Evolutionary conservation across 2,113 vertebrate species (phyloP).

Genomic region (Odontophorus gujanensis): DNA sequence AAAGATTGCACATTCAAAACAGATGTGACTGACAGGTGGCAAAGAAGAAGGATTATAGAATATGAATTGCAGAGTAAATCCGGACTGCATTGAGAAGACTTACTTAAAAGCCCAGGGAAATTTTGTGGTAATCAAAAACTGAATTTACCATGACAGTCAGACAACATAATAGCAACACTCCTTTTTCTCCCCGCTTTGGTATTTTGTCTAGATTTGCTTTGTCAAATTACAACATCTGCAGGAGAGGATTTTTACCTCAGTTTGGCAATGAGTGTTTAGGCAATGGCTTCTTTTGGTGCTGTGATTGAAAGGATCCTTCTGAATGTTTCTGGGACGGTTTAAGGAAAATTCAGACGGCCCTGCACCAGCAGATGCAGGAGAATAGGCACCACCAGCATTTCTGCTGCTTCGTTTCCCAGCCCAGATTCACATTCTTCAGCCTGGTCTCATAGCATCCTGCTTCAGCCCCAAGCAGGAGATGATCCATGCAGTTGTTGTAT

Average conservation of each 20-base stretch:
- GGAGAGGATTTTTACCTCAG: neutral
- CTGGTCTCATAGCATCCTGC: neutral
- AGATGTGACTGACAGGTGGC: slow-evolving; percentile 7
- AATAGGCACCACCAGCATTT: fast-evolving
- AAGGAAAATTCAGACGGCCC: neutral
- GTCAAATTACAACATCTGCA: neutral
- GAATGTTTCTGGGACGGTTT: neutral
- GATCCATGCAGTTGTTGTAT: fast-evolving
- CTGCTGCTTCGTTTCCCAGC: neutral
- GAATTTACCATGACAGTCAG: neutral
- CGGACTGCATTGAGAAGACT: slow-evolving; percentile 2
- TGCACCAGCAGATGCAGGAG: neutral
- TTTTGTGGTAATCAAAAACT: slow-evolving; percentile 1
- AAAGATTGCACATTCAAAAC: neutral
- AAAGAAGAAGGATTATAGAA: slow-evolving; percentile 19
- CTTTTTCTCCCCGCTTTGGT: neutral
- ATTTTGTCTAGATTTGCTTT: neutral
- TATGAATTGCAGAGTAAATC: slow-evolving; percentile 15
- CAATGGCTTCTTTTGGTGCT: neutral
- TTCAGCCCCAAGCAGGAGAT: neutral
- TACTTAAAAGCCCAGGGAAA: slow-evolving; percentile 7
- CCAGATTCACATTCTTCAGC: neutral
- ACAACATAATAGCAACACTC: neutral
- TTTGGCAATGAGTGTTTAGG: neutral
- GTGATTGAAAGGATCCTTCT: neutral